phyloP scores from a whole-genome alignment of 1,140 invertebrate species.

The Tetragonula clypearis region DNA sequence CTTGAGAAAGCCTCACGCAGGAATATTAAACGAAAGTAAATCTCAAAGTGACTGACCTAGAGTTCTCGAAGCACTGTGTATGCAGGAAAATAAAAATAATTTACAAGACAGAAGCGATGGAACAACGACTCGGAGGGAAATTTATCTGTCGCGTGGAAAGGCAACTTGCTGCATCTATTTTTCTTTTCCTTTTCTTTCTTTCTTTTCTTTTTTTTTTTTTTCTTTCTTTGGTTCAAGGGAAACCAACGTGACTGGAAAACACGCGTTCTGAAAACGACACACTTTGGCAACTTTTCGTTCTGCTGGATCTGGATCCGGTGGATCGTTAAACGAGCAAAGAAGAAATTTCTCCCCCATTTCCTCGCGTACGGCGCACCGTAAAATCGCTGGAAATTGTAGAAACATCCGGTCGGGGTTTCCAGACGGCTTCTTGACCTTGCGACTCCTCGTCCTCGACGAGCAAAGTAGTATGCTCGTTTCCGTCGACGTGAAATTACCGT shows the following conservation, averaged over 20 bases:
- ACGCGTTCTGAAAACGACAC: constrained; percentile 4
- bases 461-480: neutral
- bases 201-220: no score
- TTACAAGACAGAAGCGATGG: neutral
- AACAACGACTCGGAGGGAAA: neutral
- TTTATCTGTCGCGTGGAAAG: neutral
- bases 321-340: constrained; percentile 53
- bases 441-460: neutral
- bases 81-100: neutral
- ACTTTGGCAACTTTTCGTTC: constrained; percentile 30
- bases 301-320: neutral
- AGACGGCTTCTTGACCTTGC: constrained; percentile 42
- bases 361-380: neutral
- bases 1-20: neutral
- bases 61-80: no score
- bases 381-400: constrained; percentile 24
- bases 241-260: neutral
- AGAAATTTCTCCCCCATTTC: constrained; percentile 22
- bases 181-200: no score
- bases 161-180: neutral
- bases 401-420: constrained; percentile 29
- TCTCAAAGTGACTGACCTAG: neutral
- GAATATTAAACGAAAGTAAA: neutral
- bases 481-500: constrained; percentile 57
- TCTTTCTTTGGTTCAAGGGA: no score